phyloP scores from a whole-genome alignment of 2,888 invertebrate species.

The Eristalis intricaria region DNA sequence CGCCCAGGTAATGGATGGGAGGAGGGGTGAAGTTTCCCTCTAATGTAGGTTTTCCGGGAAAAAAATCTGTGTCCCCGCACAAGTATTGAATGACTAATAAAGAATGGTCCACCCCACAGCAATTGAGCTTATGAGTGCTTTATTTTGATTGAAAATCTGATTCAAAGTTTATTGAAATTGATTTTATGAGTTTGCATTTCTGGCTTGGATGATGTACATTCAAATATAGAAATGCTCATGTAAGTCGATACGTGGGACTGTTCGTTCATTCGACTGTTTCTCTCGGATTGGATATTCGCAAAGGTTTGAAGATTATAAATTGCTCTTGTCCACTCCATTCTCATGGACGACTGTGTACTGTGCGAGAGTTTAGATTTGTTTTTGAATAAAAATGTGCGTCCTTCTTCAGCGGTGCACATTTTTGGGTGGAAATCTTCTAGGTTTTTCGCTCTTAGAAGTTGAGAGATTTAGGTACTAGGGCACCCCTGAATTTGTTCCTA shows the following conservation, averaged over 20 bases:
- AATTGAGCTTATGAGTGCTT: slow-evolving; percentile 57
- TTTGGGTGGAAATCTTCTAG: no score
- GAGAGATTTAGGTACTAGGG: no score
- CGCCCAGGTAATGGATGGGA: slow-evolving; percentile 32
- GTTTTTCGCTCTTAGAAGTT: no score
- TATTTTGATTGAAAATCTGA: slow-evolving; percentile 31
- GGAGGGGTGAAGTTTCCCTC: slow-evolving; percentile 10
- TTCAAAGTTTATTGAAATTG: slow-evolving; percentile 37
- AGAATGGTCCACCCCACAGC: slow-evolving; percentile 26
- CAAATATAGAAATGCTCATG: background rate
- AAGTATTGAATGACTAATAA: slow-evolving; percentile 32
- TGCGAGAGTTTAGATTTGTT: no score
- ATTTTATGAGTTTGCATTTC: slow-evolving; percentile 15
- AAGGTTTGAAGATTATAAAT: no score
- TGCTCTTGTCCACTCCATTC: no score
- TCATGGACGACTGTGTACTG: no score
- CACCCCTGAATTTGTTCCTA: no score
- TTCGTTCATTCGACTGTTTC: no score
- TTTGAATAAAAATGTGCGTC: no score
- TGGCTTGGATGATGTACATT: background rate
- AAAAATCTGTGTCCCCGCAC: slow-evolving; percentile 6
- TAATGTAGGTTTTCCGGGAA: slow-evolving; percentile 4
- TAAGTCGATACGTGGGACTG: background rate
- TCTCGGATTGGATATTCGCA: no score
- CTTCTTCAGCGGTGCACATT: no score